Base-by-base conservation (phyloP, 2,797 vertebrate genomes). In the Gallinago solitaria region DNA sequence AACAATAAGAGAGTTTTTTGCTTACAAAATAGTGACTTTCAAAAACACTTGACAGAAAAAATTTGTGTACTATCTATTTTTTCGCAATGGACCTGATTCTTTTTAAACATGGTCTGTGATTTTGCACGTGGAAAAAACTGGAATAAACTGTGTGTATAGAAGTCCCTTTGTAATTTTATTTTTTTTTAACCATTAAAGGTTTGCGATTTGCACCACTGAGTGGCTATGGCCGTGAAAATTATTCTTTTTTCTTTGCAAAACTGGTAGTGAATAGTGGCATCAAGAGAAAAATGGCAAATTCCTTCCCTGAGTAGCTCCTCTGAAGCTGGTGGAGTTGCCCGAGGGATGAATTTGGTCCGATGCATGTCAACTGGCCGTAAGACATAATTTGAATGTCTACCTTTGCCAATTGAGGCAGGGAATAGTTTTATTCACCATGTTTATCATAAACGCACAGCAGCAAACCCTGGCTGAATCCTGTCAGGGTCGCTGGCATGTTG, bases 321-420 rank as follows among this genome's bases (percentile, higher is more conserved):
- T 84, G 63, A 95, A 93, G 68, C 78, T 80, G 45, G 24, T 83
- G 53, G 56, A 79, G 64, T 47, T 89, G 74, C 91, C 91, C 94
- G 77, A 43, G 95, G 95, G 94, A 93, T 94, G 91, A 88, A 96
- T 95, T 93, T 89, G 60, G 75, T 87, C 88, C 80, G 6, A 78
- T 70, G 39, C 82, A 77, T 87, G 70, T 93, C 89, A 95, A 6
- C 82, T 86, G 79, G 59, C 87, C 1, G 0, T 81, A 73, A 88
- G 91, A 91, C 69, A 90, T 90, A 94, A 88, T 93, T 84, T 94
- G 79, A 95, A 86, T 76, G 76, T 83, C 85, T 94, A 47, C 74
- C 32, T 95, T 92, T 95, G 94, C 95, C 95, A 96, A 95, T 93
- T 84, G 91, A 94, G 77, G 53, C 30, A 61, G 32, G 39, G 27